Evolutionary conservation across 2,797 vertebrate species (phyloP), one percentile per base, ranked within the genome.

Genomic region (Psittacula derbiana): DNA sequence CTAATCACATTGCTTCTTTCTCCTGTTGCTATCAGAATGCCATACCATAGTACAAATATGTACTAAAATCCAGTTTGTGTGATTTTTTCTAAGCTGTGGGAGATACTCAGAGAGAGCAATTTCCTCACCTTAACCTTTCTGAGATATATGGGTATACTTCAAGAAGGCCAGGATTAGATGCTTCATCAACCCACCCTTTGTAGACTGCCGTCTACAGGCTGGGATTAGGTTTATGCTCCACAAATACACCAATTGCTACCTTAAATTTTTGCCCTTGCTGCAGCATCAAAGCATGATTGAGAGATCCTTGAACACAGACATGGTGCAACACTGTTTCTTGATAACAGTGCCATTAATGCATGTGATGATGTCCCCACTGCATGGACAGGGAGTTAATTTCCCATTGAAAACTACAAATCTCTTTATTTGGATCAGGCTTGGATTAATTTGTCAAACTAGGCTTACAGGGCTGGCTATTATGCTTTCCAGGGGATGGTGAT

Each of bases 391-490:
- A 94, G 70, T 75, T 96, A 79, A 86, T 96, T 93, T 94, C 93
- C 89, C 90, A 93, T 53, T 94, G 88, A 96, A 96, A 95, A 86
- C 70, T 89, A 92, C 50, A 86, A 88, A 95, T 92, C 47, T 88
- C 89, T 92, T 95, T 93, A 86, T 96, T 95, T 96, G 93, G 92
- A 88, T 95, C 88, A 96, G 91, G 28, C 82, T 91, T 92, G 91
- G 94, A 93, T 97, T 96, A 97, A 93, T 94, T 95, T 95, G 90
- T 96, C 95, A 96, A 92, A 89, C 38, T 60, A 89, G 94, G 78
- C 79, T 78, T 38, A 0, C 72, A 95, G 80, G 66, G 88, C 66
- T 80, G 86, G 82, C 78, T 88, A 81, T 96, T 95, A 91, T 93
- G 90, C 91, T 94, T 96, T 96, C 64, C 81, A 94, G 72, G 82